Evolutionary conservation across 1,140 invertebrate species (phyloP).

Genomic region (Portunus trituberculatus): DNA sequence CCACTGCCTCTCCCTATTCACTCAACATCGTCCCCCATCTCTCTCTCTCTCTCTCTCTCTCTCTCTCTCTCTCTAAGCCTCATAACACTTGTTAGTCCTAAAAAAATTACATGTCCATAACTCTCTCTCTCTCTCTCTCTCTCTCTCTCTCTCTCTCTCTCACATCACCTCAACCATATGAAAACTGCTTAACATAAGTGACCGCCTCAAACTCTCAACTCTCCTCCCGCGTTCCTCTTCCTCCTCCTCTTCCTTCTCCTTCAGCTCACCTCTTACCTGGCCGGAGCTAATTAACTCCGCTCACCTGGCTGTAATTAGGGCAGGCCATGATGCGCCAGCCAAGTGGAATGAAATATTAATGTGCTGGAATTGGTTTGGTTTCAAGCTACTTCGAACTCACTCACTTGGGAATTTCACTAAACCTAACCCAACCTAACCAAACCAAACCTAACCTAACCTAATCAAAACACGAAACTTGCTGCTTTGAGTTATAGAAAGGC

Average conservation of each 20-base stretch:
- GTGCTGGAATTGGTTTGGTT: background rate
- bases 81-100: no score
- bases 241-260: background rate
- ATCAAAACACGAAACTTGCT: no score
- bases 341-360: constrained; percentile 15
- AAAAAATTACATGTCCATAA: background rate
- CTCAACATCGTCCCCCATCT: no score
- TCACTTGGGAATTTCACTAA: no score
- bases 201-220: background rate
- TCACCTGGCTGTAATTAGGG: constrained; percentile 18
- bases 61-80: no score
- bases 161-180: background rate
- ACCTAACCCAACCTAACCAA: no score
- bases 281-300: background rate
- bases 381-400: background rate
- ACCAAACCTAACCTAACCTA: no score
- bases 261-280: background rate
- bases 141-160: background rate
- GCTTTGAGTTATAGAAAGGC: no score
- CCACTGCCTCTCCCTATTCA: background rate
- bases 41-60: no score
- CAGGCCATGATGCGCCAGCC: background rate
- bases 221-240: no score
- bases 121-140: background rate
- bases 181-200: background rate